Percentiles rank a stretch among this genome's conserved stretches.
Conservation (phyloP, 2,888 invertebrate species). For the Zaprionus lineosus region DNA sequence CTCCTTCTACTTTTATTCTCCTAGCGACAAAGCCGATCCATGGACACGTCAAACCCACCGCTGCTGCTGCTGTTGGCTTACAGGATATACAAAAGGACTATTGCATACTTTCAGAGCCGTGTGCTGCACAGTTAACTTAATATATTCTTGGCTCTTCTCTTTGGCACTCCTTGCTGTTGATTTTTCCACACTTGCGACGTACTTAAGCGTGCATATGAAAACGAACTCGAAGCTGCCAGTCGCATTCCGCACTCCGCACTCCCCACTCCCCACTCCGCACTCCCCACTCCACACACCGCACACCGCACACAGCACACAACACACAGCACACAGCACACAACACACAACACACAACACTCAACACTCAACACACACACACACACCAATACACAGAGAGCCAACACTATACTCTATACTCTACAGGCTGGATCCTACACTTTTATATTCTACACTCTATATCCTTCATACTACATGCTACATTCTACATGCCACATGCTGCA, state of each 20-base stretch:
- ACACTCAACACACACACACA: conserved; percentile 2
- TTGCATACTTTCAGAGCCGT: conserved; percentile 39
- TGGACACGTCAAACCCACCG: no score
- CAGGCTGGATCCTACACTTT: no score
- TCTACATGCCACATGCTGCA: no score
- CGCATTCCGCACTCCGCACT: conserved; percentile 2
- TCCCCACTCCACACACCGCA: no score
- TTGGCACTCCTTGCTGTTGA: conserved; percentile 38
- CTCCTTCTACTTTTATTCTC: no score
- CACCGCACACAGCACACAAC: no score
- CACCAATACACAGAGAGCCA: no score
- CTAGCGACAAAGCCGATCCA: no score
- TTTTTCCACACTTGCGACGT: conserved; percentile 41
- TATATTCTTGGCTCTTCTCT: conserved; percentile 57
- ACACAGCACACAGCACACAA: no score
- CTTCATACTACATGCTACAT: conserved; percentile 1
- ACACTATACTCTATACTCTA: no score
- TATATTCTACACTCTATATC: background rate
- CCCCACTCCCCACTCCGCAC: no score
- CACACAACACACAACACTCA: no score
- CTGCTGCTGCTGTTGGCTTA: conserved; percentile 4
- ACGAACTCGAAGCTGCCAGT: conserved; percentile 19
- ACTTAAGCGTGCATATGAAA: conserved; percentile 71
- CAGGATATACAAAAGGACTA: background rate
- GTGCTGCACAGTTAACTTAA: conserved; percentile 55